Base-by-base conservation (phyloP, 2,888 invertebrate genomes). In the Formica aserva region DNA sequence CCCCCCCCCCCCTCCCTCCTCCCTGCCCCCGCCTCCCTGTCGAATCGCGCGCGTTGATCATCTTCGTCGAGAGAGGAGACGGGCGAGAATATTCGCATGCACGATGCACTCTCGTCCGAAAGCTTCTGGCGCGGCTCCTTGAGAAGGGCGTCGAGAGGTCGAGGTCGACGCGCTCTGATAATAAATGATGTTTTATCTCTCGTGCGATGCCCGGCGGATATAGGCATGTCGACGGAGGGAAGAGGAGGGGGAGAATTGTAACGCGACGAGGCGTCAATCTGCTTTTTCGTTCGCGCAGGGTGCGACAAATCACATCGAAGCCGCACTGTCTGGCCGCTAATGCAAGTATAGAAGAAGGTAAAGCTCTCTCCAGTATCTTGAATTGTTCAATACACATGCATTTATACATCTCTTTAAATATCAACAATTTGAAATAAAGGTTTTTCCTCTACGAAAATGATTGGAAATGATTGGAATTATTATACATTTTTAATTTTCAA, bases 261-360 rank as follows among this genome's bases (percentile, higher is more conserved):
- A 80, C 71, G 62, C 52, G 74, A 65, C 83, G 80, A 81, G 83
- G 86, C 85, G 82, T 88, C 84, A 81, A 82, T 85, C 81, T 83
- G 72, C 87, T 84, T 87, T 86, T 89, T 86, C 84, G 80, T 83
- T 86, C 85, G 87, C 87, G 89, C 88, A 87, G 88, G 87, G 80
- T 87, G 83, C 88, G 69, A 72, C 84, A 71, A 75, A 85, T 75
- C 74, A 38, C 26, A 13, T 62, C 32, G 77, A 85, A 75, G 83
- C 55, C 65, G 57, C 29, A 45, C 1, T 57, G 48, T 26, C 75
- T 35, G 52, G 55, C 62, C 62, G 63, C 45, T 66, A 52, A 38
- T 32, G 13, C 72, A 15, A 74, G 9, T 18, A 48, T 38, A 66
- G 45, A 22, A 35, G 69, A 87, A 89, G 87, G 86, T 89, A 89